Conservation (phyloP, 2,113 vertebrate species). For the Sylvicapra grimmia region DNA sequence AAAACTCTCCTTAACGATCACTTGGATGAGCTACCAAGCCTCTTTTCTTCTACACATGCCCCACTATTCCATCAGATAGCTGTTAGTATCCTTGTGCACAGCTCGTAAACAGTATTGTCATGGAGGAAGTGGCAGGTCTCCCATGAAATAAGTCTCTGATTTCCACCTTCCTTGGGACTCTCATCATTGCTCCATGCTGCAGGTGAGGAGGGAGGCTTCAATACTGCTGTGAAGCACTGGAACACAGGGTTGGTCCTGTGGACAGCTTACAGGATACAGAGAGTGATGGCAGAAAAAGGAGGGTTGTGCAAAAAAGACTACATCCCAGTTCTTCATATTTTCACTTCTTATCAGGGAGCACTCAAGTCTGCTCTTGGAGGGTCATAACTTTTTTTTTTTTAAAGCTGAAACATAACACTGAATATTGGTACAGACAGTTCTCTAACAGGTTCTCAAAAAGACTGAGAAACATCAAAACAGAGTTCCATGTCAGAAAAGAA, state of each 20-base stretch:
- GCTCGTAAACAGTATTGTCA: background rate
- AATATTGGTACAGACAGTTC: conserved; percentile 17
- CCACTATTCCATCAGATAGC: background rate
- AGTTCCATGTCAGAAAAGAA: conserved; percentile 17
- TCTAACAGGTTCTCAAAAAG: conserved; percentile 26
- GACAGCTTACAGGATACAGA: background rate
- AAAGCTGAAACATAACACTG: background rate
- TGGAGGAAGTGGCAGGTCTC: background rate
- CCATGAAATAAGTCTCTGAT: background rate
- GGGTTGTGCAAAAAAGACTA: background rate
- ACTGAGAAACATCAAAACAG: conserved; percentile 31
- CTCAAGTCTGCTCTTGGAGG: background rate
- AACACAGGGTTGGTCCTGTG: background rate
- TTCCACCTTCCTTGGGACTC: background rate
- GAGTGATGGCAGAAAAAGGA: background rate
- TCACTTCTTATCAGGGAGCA: background rate
- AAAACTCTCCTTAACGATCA: background rate
- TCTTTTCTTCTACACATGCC: background rate
- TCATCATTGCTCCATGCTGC: background rate
- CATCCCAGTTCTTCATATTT: background rate
- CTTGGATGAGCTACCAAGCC: background rate
- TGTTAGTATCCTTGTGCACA: background rate
- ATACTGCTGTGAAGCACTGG: background rate
- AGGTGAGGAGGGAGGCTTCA: background rate
- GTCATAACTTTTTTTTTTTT: background rate